Evolutionary conservation across 2,888 invertebrate species (phyloP).

Genomic region (Pammene fasciana): DNA sequence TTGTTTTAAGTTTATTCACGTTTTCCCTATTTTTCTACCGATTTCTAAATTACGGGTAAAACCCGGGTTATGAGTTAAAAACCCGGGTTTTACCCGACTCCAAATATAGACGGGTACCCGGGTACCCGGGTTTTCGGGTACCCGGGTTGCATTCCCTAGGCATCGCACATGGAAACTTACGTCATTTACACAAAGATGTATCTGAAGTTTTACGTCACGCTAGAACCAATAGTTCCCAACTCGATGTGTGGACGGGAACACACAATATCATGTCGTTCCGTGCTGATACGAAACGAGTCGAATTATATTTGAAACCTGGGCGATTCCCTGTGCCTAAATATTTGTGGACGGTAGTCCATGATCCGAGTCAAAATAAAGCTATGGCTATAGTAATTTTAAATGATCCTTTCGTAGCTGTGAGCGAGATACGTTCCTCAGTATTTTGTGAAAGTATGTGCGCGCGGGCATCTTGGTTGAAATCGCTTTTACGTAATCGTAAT

Average conservation of each 20-base stretch:
- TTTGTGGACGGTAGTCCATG: constrained; percentile 69
- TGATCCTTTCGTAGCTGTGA: constrained; percentile 75
- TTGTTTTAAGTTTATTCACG: no score
- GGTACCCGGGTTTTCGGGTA: no score
- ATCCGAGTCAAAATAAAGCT: constrained; percentile 47
- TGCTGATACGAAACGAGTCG: constrained; percentile 50
- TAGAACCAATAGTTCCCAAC: constrained; percentile 46
- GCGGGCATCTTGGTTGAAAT: constrained; percentile 62
- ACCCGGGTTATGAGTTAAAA: no score
- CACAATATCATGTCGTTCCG: constrained; percentile 58
- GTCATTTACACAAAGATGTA: constrained; percentile 66
- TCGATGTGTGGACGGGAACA: constrained; percentile 65
- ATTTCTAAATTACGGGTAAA: no score
- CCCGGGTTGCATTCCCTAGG: no score
- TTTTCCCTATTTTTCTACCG: no score
- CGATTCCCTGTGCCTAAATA: constrained; percentile 73
- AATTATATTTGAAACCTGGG: constrained; percentile 49
- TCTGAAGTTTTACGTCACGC: constrained; percentile 48
- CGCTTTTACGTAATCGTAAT: constrained; percentile 57
- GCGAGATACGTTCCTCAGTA: constrained; percentile 69
- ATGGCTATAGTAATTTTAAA: constrained; percentile 68
- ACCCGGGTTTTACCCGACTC: no score
- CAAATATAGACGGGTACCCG: no score
- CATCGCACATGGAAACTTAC: constrained; percentile 68
- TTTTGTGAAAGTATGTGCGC: constrained; percentile 73